phyloP scores from a whole-genome alignment of 2,113 vertebrate species.

The Trichechus manatus region DNA sequence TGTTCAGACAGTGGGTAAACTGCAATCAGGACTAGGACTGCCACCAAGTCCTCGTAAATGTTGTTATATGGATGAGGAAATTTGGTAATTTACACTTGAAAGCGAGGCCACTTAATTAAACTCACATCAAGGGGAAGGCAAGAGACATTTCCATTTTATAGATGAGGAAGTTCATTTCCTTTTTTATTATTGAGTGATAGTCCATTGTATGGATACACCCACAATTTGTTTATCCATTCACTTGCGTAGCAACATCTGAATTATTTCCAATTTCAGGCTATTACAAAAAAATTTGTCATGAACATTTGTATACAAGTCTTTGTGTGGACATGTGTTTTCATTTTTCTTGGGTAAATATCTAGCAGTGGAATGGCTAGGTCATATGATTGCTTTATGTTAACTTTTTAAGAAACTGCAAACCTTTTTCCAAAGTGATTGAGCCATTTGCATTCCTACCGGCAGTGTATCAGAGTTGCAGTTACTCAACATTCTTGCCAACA shows the following conservation, averaged over 20 bases:
- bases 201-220: background rate
- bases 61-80: background rate
- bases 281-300: background rate
- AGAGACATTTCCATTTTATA: background rate
- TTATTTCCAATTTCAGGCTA: too few relatives aligned
- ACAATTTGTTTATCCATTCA: background rate
- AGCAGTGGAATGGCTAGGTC: too few relatives aligned
- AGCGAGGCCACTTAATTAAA: background rate
- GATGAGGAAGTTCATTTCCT: background rate
- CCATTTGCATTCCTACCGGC: background rate
- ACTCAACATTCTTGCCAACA: background rate
- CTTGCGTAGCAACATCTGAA: too few relatives aligned
- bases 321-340: background rate
- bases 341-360: background rate
- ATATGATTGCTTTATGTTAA: too few relatives aligned
- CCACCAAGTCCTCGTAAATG: background rate
- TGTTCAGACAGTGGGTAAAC: too few relatives aligned
- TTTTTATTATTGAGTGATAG: background rate
- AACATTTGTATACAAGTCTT: background rate
- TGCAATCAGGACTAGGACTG: background rate
- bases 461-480: background rate
- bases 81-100: background rate
- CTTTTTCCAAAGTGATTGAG: too few relatives aligned
- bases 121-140: background rate
- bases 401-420: too few relatives aligned